These are phyloP conservation scores for Ara ararauna DNA, from an alignment of 2,797 vertebrate genomes.

Conservation along the genomic window DNA sequence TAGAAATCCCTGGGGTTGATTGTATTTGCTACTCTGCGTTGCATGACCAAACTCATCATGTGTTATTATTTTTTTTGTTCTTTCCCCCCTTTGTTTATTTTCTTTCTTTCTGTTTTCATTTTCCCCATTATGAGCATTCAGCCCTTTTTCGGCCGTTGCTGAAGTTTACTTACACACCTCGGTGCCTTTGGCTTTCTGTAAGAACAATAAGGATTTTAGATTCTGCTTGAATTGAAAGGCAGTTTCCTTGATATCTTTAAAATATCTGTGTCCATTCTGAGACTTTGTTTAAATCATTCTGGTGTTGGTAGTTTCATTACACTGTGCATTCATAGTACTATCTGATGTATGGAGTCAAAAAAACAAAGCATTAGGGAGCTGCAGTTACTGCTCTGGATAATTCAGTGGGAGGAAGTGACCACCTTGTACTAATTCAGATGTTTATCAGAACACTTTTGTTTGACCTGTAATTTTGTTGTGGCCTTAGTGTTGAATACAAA, in stretches of 20 bases:
- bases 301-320: neutral
- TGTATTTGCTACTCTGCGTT: neutral
- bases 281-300: neutral
- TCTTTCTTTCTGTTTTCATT: neutral
- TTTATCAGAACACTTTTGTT: neutral
- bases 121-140: neutral
- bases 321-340: neutral
- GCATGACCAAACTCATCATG: neutral
- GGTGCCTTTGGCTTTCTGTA: neutral
- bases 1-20: neutral
- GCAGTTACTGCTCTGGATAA: neutral
- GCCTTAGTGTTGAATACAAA: neutral
- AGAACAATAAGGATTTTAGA: neutral
- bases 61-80: neutral
- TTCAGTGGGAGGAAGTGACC: neutral
- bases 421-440: neutral
- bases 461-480: neutral
- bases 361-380: neutral
- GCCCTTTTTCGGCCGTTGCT: neutral
- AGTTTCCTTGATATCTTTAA: neutral
- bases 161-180: accelerated
- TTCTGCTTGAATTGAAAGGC: neutral
- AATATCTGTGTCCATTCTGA: neutral
- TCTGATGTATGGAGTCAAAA: neutral
- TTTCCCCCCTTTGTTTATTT: neutral